Evolutionary conservation across 2,113 vertebrate species (phyloP).

Genomic region (Lynx canadensis): DNA sequence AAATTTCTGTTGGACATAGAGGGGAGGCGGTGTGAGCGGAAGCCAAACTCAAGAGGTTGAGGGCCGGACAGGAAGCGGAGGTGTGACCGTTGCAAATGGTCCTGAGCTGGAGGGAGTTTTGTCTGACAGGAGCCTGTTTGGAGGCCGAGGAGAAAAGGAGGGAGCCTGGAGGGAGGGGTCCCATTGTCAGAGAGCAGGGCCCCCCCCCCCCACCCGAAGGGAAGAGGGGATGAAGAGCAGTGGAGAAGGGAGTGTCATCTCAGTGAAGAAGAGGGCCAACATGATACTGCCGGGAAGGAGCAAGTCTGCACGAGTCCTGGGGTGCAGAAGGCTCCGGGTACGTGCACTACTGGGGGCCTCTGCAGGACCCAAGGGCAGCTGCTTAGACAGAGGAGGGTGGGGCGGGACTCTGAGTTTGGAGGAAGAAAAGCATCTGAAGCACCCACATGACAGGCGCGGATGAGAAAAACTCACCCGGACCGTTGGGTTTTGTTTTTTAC

Average conservation of each 20-base stretch:
- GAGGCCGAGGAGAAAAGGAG: background rate
- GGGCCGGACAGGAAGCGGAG: background rate
- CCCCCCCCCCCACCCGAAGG: too few species aligned
- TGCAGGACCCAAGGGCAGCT: background rate
- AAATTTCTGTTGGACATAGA: background rate
- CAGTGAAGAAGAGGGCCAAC: background rate
- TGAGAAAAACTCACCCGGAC: too few species aligned
- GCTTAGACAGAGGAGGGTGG: background rate
- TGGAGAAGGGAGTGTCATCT: background rate
- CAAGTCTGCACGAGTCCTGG: background rate
- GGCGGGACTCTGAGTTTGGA: background rate
- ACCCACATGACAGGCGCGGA: background rate
- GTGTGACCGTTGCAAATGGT: too few species aligned
- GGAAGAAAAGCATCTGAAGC: background rate
- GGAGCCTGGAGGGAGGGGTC: background rate
- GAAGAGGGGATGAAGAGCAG: background rate
- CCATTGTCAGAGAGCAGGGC: background rate
- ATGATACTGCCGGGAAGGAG: background rate
- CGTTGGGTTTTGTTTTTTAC: background rate
- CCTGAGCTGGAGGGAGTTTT: background rate
- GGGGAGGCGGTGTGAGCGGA: background rate
- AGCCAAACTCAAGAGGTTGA: background rate
- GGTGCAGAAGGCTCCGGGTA: background rate
- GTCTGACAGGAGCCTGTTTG: background rate
- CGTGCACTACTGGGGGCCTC: background rate